Percentiles rank a stretch among this genome's conserved stretches.
Conservation (phyloP, 1,140 invertebrate species). For the Conopomorpha cramerella region DNA sequence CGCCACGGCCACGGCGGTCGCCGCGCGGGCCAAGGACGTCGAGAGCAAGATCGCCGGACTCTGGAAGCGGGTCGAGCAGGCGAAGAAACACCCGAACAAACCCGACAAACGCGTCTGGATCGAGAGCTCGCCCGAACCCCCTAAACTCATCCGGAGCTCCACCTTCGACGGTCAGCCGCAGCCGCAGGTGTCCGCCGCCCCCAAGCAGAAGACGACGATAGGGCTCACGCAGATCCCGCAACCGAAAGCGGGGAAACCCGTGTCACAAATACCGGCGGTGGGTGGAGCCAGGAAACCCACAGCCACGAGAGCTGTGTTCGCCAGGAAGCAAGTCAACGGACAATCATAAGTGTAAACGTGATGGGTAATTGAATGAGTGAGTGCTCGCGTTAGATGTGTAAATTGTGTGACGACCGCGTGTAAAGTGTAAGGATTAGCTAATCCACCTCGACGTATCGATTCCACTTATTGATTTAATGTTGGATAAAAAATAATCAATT, state of each 20-base stretch:
- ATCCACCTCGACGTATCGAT: too few relatives aligned
- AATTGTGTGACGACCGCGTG: background rate
- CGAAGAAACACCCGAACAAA: constrained; percentile 64
- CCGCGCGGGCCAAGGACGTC: constrained; percentile 69
- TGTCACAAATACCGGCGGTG: constrained; percentile 11
- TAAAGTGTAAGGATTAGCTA: too few relatives aligned
- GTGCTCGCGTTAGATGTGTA: background rate
- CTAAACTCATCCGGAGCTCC: constrained; percentile 67
- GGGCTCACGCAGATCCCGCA: constrained; percentile 47
- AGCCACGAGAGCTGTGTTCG: constrained; percentile 18
- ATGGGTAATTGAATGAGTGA: background rate
- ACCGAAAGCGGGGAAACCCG: constrained; percentile 21
- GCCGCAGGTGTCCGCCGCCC: constrained; percentile 23
- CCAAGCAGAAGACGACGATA: constrained; percentile 52
- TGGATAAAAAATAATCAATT: background rate
- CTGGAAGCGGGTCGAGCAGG: constrained; percentile 85
- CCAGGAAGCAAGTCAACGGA: constrained; percentile 25
- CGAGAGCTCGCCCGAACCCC: constrained; percentile 35
- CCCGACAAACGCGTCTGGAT: constrained; percentile 71
- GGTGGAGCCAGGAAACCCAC: constrained; percentile 18
- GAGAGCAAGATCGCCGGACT: constrained; percentile 87
- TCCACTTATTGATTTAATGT: background rate
- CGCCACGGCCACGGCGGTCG: constrained; percentile 56
- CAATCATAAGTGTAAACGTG: constrained; percentile 7
- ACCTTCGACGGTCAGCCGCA: constrained; percentile 71